Base-by-base conservation (phyloP, 2,888 invertebrate genomes). In the Lycia hirtaria region DNA sequence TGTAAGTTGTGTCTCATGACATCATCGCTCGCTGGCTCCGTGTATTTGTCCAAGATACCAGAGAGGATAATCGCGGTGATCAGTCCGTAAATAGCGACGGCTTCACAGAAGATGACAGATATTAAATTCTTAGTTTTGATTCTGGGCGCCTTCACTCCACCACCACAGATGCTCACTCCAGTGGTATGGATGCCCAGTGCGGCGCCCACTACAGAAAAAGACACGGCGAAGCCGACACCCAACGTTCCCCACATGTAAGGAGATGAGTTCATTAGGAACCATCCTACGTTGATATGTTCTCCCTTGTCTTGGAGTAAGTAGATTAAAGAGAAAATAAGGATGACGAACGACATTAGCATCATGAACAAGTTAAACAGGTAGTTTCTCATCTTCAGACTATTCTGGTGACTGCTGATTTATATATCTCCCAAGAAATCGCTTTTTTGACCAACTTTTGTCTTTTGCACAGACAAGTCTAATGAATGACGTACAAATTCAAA, bases 61-160 rank as follows among this genome's bases (percentile, higher is more conserved):
- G 97, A 97, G 60, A 99, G 93, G 30, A 99, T 98, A 81, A 99
- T 99, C 41, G 99, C 99, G 75, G 99, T 98, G 78, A 99, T 99
- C 65, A 99, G 94, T 22, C 99, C 99, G 88, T 99, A 99, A 89
- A 99, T 99, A 66, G 99, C 99, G 3, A 99, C 99, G 67, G 99
- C 99, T 92, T 99, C 99, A 84, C 99, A 99, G 93, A 99, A 99
- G 88, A 99, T 99, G 73, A 99, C 98, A 48, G 99, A 99, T 82
- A 99, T 98, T 81, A 99, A 94, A 90, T 99, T 99, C 92, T 99
- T 99, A 54, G 99, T 99, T 91, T 99, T 98, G 87, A 99, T 99
- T 77, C 99, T 94, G 7, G 99, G 99, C 28, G 99, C 98, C 92
- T 99, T 99, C 10, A 99, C 99, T 81, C 99, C 99, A 64, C 97